Evolutionary conservation across 2,888 invertebrate genomes (phyloP).

Genomic region (Nasonovia ribisnigri): DNA sequence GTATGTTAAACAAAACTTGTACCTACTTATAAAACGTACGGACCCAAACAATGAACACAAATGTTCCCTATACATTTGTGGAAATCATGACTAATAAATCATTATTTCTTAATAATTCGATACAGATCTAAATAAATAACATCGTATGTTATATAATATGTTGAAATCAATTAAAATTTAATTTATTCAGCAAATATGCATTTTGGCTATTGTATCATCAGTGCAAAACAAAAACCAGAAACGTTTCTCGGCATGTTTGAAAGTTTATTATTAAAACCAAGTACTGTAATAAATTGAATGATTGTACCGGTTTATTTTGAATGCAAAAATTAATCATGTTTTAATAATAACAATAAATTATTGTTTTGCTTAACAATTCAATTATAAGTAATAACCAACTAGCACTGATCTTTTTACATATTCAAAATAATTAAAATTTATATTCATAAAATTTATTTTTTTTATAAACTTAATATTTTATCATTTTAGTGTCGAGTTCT

Average conservation of each 20-base stretch:
- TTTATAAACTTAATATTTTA: background rate
- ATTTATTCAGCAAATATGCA: background rate
- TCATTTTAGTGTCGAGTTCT: slow-evolving; percentile 85
- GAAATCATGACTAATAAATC: background rate
- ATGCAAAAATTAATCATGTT: background rate
- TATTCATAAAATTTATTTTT: background rate
- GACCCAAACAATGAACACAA: background rate
- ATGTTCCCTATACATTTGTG: background rate
- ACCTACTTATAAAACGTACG: background rate
- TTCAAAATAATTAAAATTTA: background rate
- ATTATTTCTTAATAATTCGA: background rate
- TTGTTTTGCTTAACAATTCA: background rate
- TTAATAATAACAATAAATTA: background rate
- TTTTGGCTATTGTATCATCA: background rate
- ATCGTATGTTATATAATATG: background rate
- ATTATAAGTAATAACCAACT: background rate
- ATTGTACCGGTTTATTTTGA: background rate
- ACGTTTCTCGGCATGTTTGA: background rate
- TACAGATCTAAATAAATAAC: background rate
- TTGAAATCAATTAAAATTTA: background rate
- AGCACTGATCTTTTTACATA: background rate
- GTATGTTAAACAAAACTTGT: background rate
- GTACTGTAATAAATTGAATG: background rate
- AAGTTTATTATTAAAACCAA: background rate
- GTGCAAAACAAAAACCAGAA: background rate